phyloP scores from a whole-genome alignment of 1,140 invertebrate genomes.

The Meloidogyne floridensis region DNA sequence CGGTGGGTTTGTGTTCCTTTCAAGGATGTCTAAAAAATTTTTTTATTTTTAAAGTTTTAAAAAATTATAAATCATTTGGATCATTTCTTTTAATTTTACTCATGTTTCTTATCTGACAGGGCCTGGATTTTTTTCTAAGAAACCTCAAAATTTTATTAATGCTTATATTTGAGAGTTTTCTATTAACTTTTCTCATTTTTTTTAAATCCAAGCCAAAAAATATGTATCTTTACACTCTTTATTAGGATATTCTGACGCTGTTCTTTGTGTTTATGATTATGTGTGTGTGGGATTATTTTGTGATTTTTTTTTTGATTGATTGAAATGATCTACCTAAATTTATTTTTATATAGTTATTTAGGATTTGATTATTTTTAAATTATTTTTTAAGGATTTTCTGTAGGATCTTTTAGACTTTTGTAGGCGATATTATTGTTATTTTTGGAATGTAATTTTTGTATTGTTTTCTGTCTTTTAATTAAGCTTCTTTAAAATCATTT shows the following conservation, averaged over 20 bases:
- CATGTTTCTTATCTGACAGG: background rate
- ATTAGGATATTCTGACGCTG: no score
- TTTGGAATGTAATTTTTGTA: background rate
- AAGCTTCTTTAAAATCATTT: background rate
- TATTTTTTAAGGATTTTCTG: background rate
- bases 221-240: background rate
- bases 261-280: background rate
- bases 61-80: background rate
- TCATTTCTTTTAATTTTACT: background rate
- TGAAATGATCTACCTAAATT: background rate
- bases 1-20: slow-evolving; percentile 17
- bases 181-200: no score
- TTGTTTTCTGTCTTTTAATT: background rate
- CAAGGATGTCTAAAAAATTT: background rate
- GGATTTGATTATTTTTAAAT: background rate
- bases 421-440: background rate
- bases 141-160: background rate
- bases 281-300: background rate
- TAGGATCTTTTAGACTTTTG: background rate
- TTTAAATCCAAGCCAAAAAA: background rate
- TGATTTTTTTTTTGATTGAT: background rate
- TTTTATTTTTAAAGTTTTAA: background rate
- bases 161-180: background rate
- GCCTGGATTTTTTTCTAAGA: background rate
- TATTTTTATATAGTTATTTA: background rate